phyloP scores from a whole-genome alignment of 2,113 vertebrate species.

The Psittacula cyanocephala region DNA sequence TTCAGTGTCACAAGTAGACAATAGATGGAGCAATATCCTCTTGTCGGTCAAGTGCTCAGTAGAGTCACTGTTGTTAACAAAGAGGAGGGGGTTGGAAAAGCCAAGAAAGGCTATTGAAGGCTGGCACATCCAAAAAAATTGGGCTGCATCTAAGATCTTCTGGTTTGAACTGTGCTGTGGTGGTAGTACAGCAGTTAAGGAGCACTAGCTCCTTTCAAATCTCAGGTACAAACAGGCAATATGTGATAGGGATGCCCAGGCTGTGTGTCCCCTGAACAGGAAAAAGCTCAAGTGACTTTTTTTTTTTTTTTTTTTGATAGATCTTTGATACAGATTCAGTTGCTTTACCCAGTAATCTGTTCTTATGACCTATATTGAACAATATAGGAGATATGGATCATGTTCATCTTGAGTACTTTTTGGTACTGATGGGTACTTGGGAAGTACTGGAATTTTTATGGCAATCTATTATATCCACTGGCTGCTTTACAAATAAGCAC shows the following conservation, averaged over 20 bases:
- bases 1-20: not conserved
- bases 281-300: not conserved
- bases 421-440: not conserved
- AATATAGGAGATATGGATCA: not conserved
- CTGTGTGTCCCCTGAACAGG: not conserved
- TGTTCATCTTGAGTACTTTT: not conserved
- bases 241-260: not conserved
- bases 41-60: not conserved
- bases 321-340: not conserved
- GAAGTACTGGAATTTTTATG: not conserved
- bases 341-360: not conserved
- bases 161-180: not conserved
- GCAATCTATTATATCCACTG: not conserved
- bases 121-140: not conserved
- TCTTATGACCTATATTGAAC: not conserved
- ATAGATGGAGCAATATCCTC: constrained; percentile 36
- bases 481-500: not conserved
- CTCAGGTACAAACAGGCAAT: not conserved
- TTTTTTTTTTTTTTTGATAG: not conserved
- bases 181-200: not conserved
- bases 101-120: not conserved
- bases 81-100: accelerated
- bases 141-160: not conserved
- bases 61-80: not conserved
- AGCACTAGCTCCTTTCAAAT: not conserved